Percentiles rank a stretch among this genome's conserved stretches.
These are phyloP conservation scores for Galemys pyrenaicus DNA, from an alignment of 2,113 vertebrate species.

Conservation along the genomic window DNA sequence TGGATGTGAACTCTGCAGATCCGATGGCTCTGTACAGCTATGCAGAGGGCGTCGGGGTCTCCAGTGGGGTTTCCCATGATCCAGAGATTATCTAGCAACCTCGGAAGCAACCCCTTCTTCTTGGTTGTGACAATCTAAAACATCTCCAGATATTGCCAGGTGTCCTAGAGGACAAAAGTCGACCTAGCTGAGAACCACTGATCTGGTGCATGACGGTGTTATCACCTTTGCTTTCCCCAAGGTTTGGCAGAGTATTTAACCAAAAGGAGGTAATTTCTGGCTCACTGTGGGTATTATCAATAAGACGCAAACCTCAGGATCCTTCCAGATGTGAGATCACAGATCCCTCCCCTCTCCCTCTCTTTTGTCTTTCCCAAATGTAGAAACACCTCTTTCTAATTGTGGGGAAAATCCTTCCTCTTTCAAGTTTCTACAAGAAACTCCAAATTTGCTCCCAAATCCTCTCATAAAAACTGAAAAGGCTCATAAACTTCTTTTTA, in stretches of 20 bases:
- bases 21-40: background rate
- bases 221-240: no score
- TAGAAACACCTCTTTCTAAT: background rate
- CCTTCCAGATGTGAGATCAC: background rate
- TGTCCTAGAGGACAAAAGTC: no score
- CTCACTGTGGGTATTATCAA: background rate
- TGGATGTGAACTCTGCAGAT: background rate
- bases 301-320: background rate
- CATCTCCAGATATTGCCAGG: no score
- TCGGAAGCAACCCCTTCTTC: no score
- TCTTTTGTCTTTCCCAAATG: background rate
- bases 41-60: background rate
- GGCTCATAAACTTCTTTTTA: background rate
- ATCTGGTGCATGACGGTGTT: no score
- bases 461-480: background rate
- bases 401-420: background rate
- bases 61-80: background rate
- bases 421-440: slow-evolving; percentile 34
- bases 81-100: background rate
- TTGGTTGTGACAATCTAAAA: no score
- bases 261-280: no score
- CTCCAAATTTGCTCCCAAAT: slow-evolving; percentile 2
- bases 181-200: no score
- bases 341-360: background rate
- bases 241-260: no score